Evolutionary conservation across 2,888 invertebrate genomes (phyloP).

Genomic region (Trissonchulus sp.): DNA sequence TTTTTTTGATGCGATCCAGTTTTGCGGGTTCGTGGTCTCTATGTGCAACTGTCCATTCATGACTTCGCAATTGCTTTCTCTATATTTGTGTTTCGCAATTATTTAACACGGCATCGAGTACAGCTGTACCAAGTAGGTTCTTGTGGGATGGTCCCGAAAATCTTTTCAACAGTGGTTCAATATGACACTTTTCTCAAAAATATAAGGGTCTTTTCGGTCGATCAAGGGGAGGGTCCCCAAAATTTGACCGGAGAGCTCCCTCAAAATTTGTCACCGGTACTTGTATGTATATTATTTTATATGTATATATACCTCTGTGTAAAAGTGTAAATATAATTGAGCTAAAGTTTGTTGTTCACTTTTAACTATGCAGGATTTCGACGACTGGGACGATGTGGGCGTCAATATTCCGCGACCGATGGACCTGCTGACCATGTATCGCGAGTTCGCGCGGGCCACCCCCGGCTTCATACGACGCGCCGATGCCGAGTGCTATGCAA

Average conservation of each 20-base stretch:
- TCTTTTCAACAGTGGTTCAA: too few species aligned
- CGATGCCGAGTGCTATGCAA: slow-evolving; percentile 8
- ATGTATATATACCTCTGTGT: too few species aligned
- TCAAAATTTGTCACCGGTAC: too few species aligned
- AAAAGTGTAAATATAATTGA: too few species aligned
- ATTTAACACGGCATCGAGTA: not conserved
- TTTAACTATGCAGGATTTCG: slow-evolving; percentile 80
- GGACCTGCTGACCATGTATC: slow-evolving; percentile 60
- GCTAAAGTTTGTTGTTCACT: too few species aligned
- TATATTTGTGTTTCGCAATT: not conserved
- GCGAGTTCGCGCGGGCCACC: slow-evolving; percentile 6
- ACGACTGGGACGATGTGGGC: slow-evolving; percentile 86
- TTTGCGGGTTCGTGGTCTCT: too few species aligned
- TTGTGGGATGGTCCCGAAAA: too few species aligned
- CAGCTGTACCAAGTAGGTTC: not conserved
- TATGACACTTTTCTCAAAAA: too few species aligned
- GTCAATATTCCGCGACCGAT: slow-evolving; percentile 74
- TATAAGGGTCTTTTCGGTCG: too few species aligned
- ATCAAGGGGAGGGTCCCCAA: too few species aligned
- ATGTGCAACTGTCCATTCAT: not conserved
- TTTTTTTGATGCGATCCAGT: not conserved
- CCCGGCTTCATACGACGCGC: not conserved
- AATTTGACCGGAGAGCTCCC: too few species aligned
- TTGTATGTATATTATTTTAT: too few species aligned
- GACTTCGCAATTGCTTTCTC: not conserved